A percentile compares a stretch with the other conserved stretches of the same genome.
phyloP scores from a whole-genome alignment of 2,797 vertebrate species.

The Sebastes miniatus region DNA sequence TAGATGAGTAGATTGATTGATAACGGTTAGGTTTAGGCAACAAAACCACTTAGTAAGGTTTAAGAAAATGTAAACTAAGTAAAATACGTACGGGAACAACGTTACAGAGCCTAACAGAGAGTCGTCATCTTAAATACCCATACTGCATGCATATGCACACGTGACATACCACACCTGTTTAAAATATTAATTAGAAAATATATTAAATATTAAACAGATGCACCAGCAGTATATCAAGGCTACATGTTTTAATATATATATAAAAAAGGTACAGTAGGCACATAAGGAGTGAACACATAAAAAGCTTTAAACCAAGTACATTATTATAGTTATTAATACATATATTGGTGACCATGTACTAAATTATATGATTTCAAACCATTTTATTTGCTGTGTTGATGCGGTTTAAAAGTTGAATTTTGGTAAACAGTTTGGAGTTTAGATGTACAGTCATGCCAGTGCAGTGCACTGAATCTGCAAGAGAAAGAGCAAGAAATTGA shows the following conservation, averaged over 20 bases:
- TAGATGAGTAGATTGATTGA: neutral
- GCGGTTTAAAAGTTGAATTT: neutral
- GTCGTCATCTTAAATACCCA: too few relatives aligned
- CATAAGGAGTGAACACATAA: neutral
- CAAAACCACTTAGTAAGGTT: too few relatives aligned
- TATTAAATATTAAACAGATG: too few relatives aligned
- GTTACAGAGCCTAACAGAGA: too few relatives aligned
- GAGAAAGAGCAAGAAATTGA: slow-evolving; percentile 23
- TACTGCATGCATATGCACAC: too few relatives aligned
- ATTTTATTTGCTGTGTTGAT: neutral
- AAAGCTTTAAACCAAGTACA: neutral
- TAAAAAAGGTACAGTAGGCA: too few relatives aligned
- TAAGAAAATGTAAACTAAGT: too few relatives aligned
- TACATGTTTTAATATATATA: too few relatives aligned
- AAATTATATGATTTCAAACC: neutral
- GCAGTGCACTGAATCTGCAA: slow-evolving; percentile 20
- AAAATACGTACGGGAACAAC: accelerated
- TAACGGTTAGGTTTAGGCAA: neutral
- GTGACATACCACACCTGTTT: too few relatives aligned
- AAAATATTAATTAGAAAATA: too few relatives aligned
- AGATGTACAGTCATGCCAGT: slow-evolving; percentile 2
- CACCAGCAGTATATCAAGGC: too few relatives aligned
- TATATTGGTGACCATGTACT: neutral
- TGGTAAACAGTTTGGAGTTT: neutral
- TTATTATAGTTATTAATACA: neutral